These are phyloP conservation scores for Erythrocercus mccallii DNA, from an alignment of 2,113 vertebrate species.

Conservation along the genomic window DNA sequence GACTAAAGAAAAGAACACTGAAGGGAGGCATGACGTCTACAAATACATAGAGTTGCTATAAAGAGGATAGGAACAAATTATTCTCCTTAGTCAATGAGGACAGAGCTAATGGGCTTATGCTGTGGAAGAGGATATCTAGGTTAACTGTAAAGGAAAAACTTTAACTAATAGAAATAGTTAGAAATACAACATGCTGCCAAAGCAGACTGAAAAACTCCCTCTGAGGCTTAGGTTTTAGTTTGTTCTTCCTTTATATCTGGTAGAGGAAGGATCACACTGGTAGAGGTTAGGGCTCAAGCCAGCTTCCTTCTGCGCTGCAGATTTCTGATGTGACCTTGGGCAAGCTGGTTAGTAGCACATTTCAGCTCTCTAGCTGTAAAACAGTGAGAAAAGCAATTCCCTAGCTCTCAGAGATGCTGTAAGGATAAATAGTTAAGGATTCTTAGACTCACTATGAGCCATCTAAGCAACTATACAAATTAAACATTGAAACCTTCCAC, in stretches of 20 bases:
- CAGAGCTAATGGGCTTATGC: conserved; percentile 18
- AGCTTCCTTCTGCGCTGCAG: neutral
- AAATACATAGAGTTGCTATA: neutral
- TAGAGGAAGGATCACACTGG: neutral
- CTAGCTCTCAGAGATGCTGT: neutral
- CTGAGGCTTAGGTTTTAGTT: neutral
- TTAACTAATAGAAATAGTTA: neutral
- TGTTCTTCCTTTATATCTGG: neutral
- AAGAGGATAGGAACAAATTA: conserved; percentile 19
- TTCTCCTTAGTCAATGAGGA: conserved; percentile 32
- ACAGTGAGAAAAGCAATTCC: neutral
- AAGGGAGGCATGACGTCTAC: conserved; percentile 13
- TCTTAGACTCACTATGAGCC: neutral
- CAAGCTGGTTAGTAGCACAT: neutral
- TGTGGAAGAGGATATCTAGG: conserved; percentile 12
- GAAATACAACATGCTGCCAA: neutral
- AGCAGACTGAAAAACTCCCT: neutral
- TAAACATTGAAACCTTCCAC: neutral
- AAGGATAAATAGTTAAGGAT: conserved; percentile 26
- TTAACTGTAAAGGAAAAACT: conserved; percentile 36
- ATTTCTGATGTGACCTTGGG: neutral
- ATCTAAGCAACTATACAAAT: neutral
- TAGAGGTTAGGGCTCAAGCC: neutral
- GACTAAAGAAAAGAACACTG: conserved; percentile 34
- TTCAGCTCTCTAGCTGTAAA: neutral